Percentiles rank a stretch among this genome's conserved stretches.
phyloP scores from a whole-genome alignment of 64 coral and sea anemone genomes.

The Pocillopora damicornis region DNA sequence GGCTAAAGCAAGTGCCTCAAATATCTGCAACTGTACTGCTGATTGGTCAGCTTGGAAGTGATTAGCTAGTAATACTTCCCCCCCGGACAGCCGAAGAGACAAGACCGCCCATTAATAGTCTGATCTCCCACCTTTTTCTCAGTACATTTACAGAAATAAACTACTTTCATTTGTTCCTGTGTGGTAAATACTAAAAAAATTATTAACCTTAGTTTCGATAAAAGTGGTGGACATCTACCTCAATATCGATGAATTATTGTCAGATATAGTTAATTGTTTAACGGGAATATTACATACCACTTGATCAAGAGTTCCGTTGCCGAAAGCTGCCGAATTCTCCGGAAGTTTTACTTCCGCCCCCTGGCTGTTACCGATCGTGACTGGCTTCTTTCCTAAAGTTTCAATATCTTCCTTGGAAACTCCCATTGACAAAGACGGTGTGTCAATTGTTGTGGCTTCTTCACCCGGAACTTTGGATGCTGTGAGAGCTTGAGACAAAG shows the following conservation, averaged over 20 bases:
- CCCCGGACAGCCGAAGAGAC: no score
- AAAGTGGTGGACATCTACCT: background rate
- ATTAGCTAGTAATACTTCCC: no score
- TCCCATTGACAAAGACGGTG: background rate
- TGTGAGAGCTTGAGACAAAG: background rate
- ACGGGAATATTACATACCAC: background rate
- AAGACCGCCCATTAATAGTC: no score
- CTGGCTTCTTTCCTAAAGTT: background rate
- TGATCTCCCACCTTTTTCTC: no score
- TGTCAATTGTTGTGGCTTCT: background rate
- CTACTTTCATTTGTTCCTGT: no score
- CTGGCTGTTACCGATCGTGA: background rate
- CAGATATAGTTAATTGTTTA: background rate
- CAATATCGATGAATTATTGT: background rate
- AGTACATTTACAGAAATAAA: no score
- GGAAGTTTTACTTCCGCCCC: background rate
- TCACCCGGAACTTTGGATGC: background rate
- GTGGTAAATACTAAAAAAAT: no score
- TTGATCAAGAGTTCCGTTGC: background rate
- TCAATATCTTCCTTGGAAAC: background rate
- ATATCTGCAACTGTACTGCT: no score
- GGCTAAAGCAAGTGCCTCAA: no score
- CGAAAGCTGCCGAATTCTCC: background rate
- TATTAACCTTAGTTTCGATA: background rate
- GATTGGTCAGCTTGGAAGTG: no score